Percentiles rank a stretch among this genome's conserved stretches.
Evolutionary conservation across 2,888 invertebrate genomes (phyloP).

Genomic region (Drosophila meridionalis): DNA sequence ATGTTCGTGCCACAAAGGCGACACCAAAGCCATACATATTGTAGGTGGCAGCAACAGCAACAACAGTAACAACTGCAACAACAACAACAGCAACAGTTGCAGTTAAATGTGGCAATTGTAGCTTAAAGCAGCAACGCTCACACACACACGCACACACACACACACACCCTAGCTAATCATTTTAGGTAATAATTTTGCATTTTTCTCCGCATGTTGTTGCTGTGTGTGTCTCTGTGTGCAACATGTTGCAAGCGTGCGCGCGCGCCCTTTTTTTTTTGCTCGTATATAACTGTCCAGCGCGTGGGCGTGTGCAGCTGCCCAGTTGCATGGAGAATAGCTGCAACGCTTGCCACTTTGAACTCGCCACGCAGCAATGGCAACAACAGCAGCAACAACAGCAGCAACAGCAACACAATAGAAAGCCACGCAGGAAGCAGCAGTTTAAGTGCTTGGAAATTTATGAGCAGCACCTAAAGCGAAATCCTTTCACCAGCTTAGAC

Average conservation of each 20-base stretch:
- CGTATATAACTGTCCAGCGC: constrained; percentile 49
- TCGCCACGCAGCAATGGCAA: constrained; percentile 34
- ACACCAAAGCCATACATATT: constrained; percentile 77
- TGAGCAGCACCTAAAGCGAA: constrained; percentile 70
- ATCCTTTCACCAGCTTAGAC: constrained; percentile 74
- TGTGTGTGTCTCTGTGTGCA: constrained; percentile 40
- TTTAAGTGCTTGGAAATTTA: constrained; percentile 72
- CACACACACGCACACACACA: constrained; percentile 31
- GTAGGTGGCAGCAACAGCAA: constrained; percentile 66
- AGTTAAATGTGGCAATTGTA: constrained; percentile 58
- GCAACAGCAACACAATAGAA: constrained; percentile 57
- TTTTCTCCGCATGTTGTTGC: constrained; percentile 22
- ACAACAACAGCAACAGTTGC: constrained; percentile 27
- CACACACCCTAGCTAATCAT: constrained; percentile 55
- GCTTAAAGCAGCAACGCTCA: constrained; percentile 54
- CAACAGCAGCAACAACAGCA: constrained; percentile 20
- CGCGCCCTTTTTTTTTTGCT: constrained; percentile 51
- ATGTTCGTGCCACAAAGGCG: constrained; percentile 79
- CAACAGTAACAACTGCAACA: constrained; percentile 30
- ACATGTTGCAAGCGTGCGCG: constrained; percentile 53
- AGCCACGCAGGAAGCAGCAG: constrained; percentile 66
- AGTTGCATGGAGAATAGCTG: constrained; percentile 17
- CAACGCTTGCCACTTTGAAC: constrained; percentile 59
- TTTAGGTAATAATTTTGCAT: constrained; percentile 65
- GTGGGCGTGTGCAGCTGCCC: constrained; percentile 48